Conservation (phyloP, 2,888 invertebrate genomes). For the Empis livida region DNA sequence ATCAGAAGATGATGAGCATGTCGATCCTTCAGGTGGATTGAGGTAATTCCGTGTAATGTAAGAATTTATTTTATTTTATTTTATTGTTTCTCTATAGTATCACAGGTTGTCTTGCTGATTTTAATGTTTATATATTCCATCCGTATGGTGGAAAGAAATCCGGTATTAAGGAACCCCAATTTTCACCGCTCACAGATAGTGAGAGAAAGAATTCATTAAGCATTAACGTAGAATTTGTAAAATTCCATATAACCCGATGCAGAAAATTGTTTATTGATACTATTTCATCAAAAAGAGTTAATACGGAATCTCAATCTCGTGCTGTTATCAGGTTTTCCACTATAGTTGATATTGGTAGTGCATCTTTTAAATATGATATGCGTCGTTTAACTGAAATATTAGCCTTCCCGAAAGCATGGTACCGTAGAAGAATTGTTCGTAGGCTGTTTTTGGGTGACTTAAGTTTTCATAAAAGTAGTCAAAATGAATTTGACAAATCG, state of each 20-base stretch:
- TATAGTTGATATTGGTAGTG: constrained; percentile 89
- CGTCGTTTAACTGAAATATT: constrained; percentile 89
- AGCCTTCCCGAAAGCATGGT: constrained; percentile 98
- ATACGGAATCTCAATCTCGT: constrained; percentile 50
- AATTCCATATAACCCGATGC: constrained; percentile 85
- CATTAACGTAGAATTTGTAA: constrained; percentile 93
- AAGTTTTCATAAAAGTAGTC: constrained; percentile 39
- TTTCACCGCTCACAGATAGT: constrained; percentile 74
- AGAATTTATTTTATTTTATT: not conserved
- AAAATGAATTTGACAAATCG: not conserved
- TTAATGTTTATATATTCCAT: constrained; percentile 96
- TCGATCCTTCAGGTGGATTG: constrained; percentile 30
- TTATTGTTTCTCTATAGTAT: constrained; percentile 49
- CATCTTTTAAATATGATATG: constrained; percentile 98
- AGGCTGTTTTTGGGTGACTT: constrained; percentile 89
- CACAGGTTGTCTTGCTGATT: constrained; percentile 91
- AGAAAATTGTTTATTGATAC: constrained; percentile 72
- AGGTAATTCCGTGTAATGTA: constrained; percentile 15
- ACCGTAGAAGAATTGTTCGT: constrained; percentile 82
- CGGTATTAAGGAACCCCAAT: constrained; percentile 65
- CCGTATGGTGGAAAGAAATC: constrained; percentile 89
- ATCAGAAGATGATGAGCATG: constrained; percentile 50
- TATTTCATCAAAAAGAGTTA: constrained; percentile 31
- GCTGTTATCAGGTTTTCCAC: constrained; percentile 90
- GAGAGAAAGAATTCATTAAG: constrained; percentile 92